Conservation (phyloP, 2,888 invertebrate species). For the Ormyrus nitidulus region DNA sequence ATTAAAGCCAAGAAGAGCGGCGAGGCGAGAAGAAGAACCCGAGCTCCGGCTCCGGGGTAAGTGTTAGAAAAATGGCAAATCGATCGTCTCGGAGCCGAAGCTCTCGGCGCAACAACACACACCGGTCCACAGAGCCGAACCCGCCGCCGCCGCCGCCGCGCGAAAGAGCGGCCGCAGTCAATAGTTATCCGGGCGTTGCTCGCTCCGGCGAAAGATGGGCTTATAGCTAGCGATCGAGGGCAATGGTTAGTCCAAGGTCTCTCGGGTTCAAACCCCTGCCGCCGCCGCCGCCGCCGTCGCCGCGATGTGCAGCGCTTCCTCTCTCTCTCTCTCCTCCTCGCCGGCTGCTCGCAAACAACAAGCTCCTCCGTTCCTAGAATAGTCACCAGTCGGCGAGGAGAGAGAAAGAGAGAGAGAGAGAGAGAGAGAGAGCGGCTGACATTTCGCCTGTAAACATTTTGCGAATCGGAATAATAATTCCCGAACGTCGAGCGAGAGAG, state of each 20-base stretch:
- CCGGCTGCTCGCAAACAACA: slow-evolving; percentile 61
- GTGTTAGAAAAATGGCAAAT: slow-evolving; percentile 50
- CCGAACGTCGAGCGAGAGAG: slow-evolving; percentile 52
- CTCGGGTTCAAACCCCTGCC: slow-evolving; percentile 69
- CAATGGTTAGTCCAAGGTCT: slow-evolving; percentile 75
- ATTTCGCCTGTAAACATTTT: slow-evolving; percentile 62
- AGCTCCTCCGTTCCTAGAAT: slow-evolving; percentile 68
- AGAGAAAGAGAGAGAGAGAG: slow-evolving; percentile 39
- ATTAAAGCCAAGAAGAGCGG: background rate
- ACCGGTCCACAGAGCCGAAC: no score
- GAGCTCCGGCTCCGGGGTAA: background rate
- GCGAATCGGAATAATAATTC: slow-evolving; percentile 63
- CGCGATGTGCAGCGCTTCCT: slow-evolving; percentile 64
- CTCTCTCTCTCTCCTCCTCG: slow-evolving; percentile 55
- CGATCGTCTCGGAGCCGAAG: slow-evolving; percentile 42
- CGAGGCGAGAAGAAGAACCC: background rate
- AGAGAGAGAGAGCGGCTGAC: slow-evolving; percentile 54
- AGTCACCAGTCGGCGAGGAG: slow-evolving; percentile 60
- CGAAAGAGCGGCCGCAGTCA: slow-evolving; percentile 57
- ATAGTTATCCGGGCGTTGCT: slow-evolving; percentile 68
- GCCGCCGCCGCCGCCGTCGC: slow-evolving; percentile 54
- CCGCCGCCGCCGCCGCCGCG: slow-evolving; percentile 1
- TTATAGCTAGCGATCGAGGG: slow-evolving; percentile 74
- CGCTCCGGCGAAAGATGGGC: slow-evolving; percentile 57
- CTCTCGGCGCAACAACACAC: no score